Percentiles rank a stretch among this genome's conserved stretches.
phyloP scores from a whole-genome alignment of 2,113 vertebrate species.

The Entelurus aequoreus region DNA sequence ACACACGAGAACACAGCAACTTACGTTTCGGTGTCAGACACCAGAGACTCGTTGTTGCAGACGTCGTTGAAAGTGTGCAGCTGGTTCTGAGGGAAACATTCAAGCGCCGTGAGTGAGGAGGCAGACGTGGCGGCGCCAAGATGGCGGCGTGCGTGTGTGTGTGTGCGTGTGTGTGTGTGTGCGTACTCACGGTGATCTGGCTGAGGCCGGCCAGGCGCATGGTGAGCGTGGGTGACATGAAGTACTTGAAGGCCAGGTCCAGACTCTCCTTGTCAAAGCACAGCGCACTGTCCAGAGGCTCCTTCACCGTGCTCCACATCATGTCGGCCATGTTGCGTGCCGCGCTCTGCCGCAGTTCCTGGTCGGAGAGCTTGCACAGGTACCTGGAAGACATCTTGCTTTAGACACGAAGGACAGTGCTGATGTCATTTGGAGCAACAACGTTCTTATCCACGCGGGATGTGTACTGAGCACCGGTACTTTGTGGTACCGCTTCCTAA shows the following conservation, averaged over 20 bases:
- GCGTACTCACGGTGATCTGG: conserved; percentile 90
- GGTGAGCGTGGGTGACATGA: conserved; percentile 98
- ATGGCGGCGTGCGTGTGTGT: too few relatives aligned
- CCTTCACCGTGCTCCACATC: conserved; percentile 99
- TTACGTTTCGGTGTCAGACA: conserved; percentile 99
- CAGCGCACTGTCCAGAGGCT: conserved; percentile 93
- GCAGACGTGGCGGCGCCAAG: too few relatives aligned
- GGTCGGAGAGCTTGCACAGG: conserved; percentile 96
- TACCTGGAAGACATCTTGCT: conserved; percentile 70
- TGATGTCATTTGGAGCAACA: too few relatives aligned
- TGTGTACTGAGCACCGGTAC: too few relatives aligned
- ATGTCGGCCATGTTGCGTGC: conserved; percentile 98
- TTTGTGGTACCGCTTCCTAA: too few relatives aligned
- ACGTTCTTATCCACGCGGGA: too few relatives aligned
- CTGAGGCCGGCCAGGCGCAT: conserved; percentile 98
- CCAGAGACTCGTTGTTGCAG: conserved; percentile 98
- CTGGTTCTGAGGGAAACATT: conserved; percentile 80
- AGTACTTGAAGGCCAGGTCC: conserved; percentile 98
- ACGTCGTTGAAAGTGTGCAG: conserved; percentile 99
- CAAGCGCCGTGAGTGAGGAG: not conserved
- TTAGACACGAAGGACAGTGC: too few relatives aligned
- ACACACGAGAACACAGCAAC: conserved; percentile 46
- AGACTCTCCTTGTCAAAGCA: conserved; percentile 99
- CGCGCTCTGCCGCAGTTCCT: conserved; percentile 96
- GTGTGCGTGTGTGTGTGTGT: too few relatives aligned